Base-by-base conservation (phyloP, 2,113 vertebrate genomes). In the Otocyon megalotis region DNA sequence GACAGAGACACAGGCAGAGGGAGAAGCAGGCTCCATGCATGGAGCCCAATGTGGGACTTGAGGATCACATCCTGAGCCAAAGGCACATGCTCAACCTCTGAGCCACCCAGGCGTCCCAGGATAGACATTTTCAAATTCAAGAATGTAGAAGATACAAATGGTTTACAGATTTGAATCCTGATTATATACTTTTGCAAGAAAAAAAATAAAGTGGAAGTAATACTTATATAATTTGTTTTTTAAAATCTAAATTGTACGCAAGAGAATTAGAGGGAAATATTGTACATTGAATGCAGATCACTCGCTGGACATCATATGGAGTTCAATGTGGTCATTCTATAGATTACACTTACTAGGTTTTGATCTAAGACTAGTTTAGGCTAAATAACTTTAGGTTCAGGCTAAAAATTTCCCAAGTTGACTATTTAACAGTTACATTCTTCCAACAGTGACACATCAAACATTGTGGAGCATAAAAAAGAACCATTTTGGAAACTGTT, bases 331-430 rank as follows among this genome's bases (percentile, higher is more conserved):
- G 95, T 96, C 97, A 93, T 94, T 95, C 94, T 84, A 82, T 85
- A 37, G 81, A 96, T 93, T 97, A 92, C 24, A 96, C 12, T 93
- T 89, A 96, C 77, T 89, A 90, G 20, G 58, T 97, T 97, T 98
- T 8, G 12, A 96, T 94, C 79, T 96, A 87, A 97, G 58, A 56
- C 90, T 95, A 63, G 24, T 74, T 74, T 74, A 76, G 43, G 8
- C 48, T 76, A 48, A 76, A 28, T 95, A 94, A 95, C 87, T 98
- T 98, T 95, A 93, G 15, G 72, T 94, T 97, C 81, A 97, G 71
- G 90, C 90, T 28, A 4, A 96, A 96, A 98, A 97, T 26, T 97
- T 98, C 90, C 65, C 50, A 53, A 98, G 86, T 88, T 69, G 28
- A 48, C 84, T 98, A 93, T 93, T 17, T 96, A 96, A 98, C 56